A percentile compares a stretch with the other conserved stretches of the same genome.
Evolutionary conservation across 2,797 vertebrate genomes (phyloP).

Genomic region (Nothura maculosa): DNA sequence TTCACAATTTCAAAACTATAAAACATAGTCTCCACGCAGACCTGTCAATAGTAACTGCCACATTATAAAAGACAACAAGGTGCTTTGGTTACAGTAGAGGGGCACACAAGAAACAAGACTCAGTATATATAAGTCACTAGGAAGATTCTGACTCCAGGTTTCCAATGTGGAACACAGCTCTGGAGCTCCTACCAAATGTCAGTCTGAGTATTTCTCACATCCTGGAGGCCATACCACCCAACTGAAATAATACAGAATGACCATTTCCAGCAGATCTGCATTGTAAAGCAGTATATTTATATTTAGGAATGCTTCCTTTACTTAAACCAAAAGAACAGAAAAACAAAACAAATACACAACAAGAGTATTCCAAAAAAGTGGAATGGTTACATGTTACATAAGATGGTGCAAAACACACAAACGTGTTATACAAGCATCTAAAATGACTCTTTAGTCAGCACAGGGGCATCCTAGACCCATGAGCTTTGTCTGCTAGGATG

Average conservation of each 20-base stretch:
- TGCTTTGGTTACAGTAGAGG: too few relatives aligned
- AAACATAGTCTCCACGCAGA: neutral
- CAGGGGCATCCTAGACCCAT: neutral
- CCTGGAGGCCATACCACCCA: neutral
- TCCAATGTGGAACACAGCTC: accelerated
- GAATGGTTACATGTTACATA: neutral
- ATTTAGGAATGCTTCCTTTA: neutral
- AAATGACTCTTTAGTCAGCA: neutral
- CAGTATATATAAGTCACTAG: accelerated
- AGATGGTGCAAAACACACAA: neutral
- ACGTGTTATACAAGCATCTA: neutral
- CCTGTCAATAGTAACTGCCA: neutral
- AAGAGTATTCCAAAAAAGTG: neutral
- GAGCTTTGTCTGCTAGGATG: neutral
- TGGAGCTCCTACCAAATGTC: neutral
- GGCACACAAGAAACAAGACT: neutral
- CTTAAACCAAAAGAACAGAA: neutral
- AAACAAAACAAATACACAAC: too few relatives aligned
- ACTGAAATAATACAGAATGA: neutral
- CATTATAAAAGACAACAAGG: too few relatives aligned
- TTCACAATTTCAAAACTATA: neutral
- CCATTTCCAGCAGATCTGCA: accelerated
- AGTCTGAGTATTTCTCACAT: accelerated
- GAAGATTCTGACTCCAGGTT: neutral
- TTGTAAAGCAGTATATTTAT: neutral